phyloP scores from a whole-genome alignment of 2,113 vertebrate genomes.

The Illadopsis cleaveri region DNA sequence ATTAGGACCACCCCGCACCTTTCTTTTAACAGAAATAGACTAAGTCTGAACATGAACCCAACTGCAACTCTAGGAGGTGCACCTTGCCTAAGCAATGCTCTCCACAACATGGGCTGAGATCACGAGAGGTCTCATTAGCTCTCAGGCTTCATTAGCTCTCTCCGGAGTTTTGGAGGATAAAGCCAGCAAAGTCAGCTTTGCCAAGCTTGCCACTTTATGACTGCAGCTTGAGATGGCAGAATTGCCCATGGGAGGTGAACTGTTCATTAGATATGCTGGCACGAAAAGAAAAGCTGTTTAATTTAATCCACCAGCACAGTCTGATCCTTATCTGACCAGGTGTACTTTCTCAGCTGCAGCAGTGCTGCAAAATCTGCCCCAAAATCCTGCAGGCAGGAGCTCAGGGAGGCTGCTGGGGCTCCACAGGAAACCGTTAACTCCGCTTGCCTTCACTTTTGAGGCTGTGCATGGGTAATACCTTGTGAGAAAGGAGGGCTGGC shows the following conservation, averaged over 20 bases:
- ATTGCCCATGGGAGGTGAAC: slow-evolving; percentile 62
- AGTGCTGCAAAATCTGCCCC: not conserved
- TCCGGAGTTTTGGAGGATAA: not conserved
- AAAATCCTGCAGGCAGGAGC: not conserved
- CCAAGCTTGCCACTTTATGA: slow-evolving; percentile 48
- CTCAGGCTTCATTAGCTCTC: slow-evolving; percentile 21
- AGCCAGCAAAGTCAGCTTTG: slow-evolving; percentile 15
- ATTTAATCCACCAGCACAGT: slow-evolving; percentile 56
- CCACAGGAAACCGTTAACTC: not conserved
- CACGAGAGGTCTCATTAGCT: not conserved
- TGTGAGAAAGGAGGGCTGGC: not conserved
- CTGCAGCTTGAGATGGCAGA: slow-evolving; percentile 51
- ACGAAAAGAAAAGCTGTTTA: slow-evolving; percentile 57
- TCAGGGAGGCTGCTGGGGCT: not conserved
- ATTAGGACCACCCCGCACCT: not conserved
- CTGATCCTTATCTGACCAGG: slow-evolving; percentile 66
- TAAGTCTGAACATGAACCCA: slow-evolving; percentile 13
- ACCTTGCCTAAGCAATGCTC: not conserved
- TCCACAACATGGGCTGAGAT: slow-evolving; percentile 12
- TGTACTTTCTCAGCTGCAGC: slow-evolving; percentile 47
- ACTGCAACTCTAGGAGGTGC: slow-evolving; percentile 44
- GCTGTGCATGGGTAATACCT: not conserved
- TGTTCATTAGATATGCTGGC: slow-evolving; percentile 66
- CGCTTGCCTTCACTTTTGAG: not conserved
- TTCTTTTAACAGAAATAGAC: not conserved